Conservation (phyloP, 2,888 invertebrate species). For the Agriopis aurantiaria region DNA sequence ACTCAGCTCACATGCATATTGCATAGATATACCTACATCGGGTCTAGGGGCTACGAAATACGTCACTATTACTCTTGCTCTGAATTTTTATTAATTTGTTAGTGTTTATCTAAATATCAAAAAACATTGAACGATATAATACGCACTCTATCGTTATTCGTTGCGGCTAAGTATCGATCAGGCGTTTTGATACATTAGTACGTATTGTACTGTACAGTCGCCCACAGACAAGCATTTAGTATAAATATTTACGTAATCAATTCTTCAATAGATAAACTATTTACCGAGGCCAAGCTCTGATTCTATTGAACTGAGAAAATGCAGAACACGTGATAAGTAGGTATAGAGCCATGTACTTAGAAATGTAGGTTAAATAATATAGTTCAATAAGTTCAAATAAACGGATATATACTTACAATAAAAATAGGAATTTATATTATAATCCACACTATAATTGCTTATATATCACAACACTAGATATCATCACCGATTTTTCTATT, state of each 20-base stretch:
- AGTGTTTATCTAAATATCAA: neutral
- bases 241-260: constrained; percentile 39
- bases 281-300: constrained; percentile 19
- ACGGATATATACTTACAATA: constrained; percentile 23
- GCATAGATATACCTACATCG: no score
- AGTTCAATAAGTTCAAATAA: neutral
- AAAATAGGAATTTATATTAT: constrained; percentile 6
- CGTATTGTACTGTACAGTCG: constrained; percentile 1
- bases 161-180: constrained; percentile 31
- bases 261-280: constrained; percentile 22
- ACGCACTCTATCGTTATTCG: neutral
- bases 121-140: neutral
- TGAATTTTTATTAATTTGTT: no score
- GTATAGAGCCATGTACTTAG: no score
- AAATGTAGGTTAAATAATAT: no score
- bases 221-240: constrained; percentile 28
- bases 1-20: no score
- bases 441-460: constrained; percentile 22
- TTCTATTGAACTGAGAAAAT: constrained; percentile 17
- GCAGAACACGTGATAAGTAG: constrained; percentile 17
- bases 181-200: constrained; percentile 12
- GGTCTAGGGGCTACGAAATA: no score
- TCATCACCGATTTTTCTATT: constrained; percentile 28
- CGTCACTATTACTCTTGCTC: no score
- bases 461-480: constrained; percentile 35